Evolutionary conservation across 2,797 vertebrate genomes (phyloP).

Genomic region (Ispidina picta): DNA sequence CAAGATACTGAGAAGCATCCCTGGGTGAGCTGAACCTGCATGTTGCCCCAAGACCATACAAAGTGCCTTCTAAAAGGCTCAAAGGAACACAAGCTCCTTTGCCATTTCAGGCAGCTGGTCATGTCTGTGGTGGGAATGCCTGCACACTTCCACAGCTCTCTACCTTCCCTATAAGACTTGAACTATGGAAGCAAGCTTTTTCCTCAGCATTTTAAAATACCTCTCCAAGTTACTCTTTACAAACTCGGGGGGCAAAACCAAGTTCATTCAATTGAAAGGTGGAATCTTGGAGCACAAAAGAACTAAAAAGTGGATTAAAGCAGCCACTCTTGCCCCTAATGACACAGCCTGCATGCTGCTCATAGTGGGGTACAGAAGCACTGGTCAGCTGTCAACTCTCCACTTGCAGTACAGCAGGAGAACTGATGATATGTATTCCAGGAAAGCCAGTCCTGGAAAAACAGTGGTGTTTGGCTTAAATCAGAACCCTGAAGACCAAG

Average conservation of each 20-base stretch:
- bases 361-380: neutral
- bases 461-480: neutral
- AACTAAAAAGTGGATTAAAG: neutral
- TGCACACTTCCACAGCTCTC: neutral
- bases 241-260: neutral
- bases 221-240: neutral
- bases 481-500: neutral
- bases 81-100: neutral
- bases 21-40: neutral
- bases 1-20: neutral
- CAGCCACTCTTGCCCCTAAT: neutral
- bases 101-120: neutral
- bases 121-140: neutral
- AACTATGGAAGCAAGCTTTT: neutral
- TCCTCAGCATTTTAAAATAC: neutral
- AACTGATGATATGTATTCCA: neutral
- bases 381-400: neutral
- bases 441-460: neutral
- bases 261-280: neutral
- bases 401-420: neutral
- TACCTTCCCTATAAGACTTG: neutral
- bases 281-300: neutral
- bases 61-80: neutral
- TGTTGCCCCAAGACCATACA: accelerated
- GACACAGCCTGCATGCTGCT: neutral